These are phyloP conservation scores for Zophobas atratus DNA, from an alignment of 1,140 invertebrate genomes.

Conservation along the genomic window DNA sequence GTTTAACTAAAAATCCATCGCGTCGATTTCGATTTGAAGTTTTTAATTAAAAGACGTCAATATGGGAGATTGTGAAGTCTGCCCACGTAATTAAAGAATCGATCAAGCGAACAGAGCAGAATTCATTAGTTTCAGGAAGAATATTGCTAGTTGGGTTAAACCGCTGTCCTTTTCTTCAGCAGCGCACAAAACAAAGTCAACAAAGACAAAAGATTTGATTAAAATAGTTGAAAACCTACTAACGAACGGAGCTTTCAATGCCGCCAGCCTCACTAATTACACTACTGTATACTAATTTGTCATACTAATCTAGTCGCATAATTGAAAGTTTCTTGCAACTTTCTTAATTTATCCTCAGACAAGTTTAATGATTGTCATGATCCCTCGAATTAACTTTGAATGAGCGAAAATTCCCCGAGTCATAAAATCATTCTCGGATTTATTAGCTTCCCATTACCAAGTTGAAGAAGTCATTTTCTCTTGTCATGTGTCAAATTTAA, in stretches of 20 bases:
- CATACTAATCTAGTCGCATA: slow-evolving; percentile 28
- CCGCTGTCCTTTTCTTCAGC: slow-evolving; percentile 31
- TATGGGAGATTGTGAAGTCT: slow-evolving; percentile 50
- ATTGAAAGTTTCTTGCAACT: slow-evolving; percentile 23
- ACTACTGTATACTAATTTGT: slow-evolving; percentile 38
- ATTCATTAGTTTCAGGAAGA: slow-evolving; percentile 41
- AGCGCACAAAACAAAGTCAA: slow-evolving; percentile 15
- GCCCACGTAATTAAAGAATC: slow-evolving; percentile 53
- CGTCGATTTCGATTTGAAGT: slow-evolving; percentile 14
- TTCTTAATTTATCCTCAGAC: slow-evolving; percentile 31
- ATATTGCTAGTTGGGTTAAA: slow-evolving; percentile 41
- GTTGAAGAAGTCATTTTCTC: background rate
- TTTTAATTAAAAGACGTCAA: slow-evolving; percentile 47
- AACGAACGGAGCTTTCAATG: slow-evolving; percentile 36
- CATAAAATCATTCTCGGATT: slow-evolving; percentile 5
- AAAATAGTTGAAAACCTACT: slow-evolving; percentile 43
- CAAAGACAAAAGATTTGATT: slow-evolving; percentile 40
- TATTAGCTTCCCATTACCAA: slow-evolving; percentile 1
- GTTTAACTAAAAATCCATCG: background rate
- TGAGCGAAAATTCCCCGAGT: background rate
- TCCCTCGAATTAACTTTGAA: slow-evolving; percentile 17
- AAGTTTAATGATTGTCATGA: slow-evolving; percentile 32
- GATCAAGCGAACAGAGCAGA: slow-evolving; percentile 49
- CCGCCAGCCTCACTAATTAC: slow-evolving; percentile 21
- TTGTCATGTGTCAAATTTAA: background rate